These are phyloP conservation scores for Macrosiphum euphorbiae DNA, from an alignment of 2,888 invertebrate species.

Conservation along the genomic window DNA sequence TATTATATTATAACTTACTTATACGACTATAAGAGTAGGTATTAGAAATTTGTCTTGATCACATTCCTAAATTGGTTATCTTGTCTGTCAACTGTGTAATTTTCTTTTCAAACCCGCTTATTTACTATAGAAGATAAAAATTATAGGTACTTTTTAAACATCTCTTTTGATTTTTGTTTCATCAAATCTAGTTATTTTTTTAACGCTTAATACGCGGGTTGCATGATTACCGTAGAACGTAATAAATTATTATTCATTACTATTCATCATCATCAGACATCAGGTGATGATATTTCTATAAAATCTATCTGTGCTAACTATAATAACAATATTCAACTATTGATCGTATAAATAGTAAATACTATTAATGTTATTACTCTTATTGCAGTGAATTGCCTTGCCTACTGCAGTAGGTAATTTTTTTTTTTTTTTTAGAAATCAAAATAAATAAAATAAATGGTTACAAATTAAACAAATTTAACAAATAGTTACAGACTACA, in stretches of 20 bases:
- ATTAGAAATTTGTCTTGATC: neutral
- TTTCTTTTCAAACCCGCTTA: neutral
- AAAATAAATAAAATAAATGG: too few species aligned
- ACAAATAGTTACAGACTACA: too few species aligned
- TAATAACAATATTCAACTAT: neutral
- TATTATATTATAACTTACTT: neutral
- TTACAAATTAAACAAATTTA: too few species aligned
- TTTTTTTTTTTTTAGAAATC: too few species aligned
- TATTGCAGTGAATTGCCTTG: too few species aligned
- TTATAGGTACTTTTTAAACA: neutral
- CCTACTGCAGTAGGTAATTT: too few species aligned
- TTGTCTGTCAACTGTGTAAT: neutral
- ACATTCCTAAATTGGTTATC: conserved; percentile 18
- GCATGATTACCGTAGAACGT: neutral
- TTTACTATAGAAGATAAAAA: neutral
- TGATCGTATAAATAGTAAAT: neutral
- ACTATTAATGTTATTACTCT: too few species aligned
- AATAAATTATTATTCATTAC: neutral
- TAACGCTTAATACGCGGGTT: neutral
- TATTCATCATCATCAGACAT: neutral
- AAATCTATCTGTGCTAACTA: neutral
- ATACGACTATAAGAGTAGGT: neutral
- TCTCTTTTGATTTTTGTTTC: neutral
- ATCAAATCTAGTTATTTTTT: neutral
- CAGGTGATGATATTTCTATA: neutral